A percentile compares a stretch with the other conserved stretches of the same genome.
phyloP scores from a whole-genome alignment of 2,113 vertebrate genomes.

The Ochotona princeps region DNA sequence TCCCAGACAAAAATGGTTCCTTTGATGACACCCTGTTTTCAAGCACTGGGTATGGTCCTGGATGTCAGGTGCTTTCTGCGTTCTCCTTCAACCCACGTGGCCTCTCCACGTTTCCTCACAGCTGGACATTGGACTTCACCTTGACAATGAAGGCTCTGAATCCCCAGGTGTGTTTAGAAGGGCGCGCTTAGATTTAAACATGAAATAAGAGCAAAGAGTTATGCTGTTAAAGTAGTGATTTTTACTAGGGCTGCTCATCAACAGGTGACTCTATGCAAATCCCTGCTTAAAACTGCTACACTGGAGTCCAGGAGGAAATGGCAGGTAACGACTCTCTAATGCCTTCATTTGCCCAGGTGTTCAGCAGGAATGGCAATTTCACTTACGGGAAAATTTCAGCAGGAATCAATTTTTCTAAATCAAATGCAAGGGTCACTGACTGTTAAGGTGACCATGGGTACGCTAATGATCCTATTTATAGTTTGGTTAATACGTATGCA shows the following conservation, averaged over 20 bases:
- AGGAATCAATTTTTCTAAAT: constrained; percentile 79
- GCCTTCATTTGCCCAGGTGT: constrained; percentile 61
- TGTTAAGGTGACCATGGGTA: constrained; percentile 74
- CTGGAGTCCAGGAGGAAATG: constrained; percentile 65
- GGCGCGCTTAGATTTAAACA: neutral
- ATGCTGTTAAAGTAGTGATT: constrained; percentile 19
- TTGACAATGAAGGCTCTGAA: neutral
- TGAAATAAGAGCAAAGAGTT: neutral
- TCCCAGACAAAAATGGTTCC: too few relatives aligned
- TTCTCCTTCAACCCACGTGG: neutral
- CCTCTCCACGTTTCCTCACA: neutral
- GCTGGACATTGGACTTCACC: neutral
- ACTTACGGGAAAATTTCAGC: constrained; percentile 74
- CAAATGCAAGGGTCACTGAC: constrained; percentile 82
- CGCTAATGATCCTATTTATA: constrained; percentile 78
- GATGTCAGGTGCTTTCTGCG: neutral
- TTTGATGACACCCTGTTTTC: neutral
- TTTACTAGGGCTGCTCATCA: constrained; percentile 23
- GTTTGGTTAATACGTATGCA: constrained; percentile 75
- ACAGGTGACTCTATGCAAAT: constrained; percentile 67
- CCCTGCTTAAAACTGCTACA: constrained; percentile 16
- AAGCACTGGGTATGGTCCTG: neutral
- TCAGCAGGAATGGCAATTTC: constrained; percentile 73
- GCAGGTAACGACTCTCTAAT: constrained; percentile 66
- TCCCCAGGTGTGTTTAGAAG: constrained; percentile 29